These are phyloP conservation scores for Drosophila arizonae DNA, from an alignment of 1,140 invertebrate species.

Conservation along the genomic window DNA sequence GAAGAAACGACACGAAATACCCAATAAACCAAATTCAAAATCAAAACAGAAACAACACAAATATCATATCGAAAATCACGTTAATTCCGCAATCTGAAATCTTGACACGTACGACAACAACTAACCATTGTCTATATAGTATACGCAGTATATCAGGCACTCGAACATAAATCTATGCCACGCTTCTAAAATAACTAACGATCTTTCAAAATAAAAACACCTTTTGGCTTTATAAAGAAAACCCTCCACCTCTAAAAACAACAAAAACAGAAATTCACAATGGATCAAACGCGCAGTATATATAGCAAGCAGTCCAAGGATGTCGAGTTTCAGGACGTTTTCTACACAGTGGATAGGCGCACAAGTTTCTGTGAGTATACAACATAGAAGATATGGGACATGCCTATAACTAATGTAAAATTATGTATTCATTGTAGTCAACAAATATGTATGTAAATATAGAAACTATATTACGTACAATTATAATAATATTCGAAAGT, in stretches of 20 bases:
- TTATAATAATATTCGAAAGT: no score
- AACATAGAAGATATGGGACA: background rate
- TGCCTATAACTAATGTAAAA: background rate
- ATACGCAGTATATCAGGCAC: background rate
- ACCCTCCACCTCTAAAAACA: no score
- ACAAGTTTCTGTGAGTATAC: slow-evolving; percentile 71
- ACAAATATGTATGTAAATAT: no score
- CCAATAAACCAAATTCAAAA: slow-evolving; percentile 17
- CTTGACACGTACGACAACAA: slow-evolving; percentile 54
- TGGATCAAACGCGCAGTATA: slow-evolving; percentile 66
- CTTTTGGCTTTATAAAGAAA: no score
- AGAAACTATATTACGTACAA: no score
- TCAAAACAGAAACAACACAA: slow-evolving; percentile 23
- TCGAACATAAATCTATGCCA: slow-evolving; percentile 13
- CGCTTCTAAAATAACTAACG: slow-evolving; percentile 13
- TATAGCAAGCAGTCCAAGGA: slow-evolving; percentile 72
- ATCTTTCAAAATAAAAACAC: slow-evolving; percentile 3
- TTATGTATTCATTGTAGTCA: background rate
- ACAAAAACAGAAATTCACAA: slow-evolving; percentile 19
- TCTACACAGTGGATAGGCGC: slow-evolving; percentile 71
- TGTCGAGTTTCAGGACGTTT: slow-evolving; percentile 82
- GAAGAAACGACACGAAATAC: background rate
- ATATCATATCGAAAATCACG: slow-evolving; percentile 31
- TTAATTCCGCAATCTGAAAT: slow-evolving; percentile 67
- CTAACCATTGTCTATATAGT: slow-evolving; percentile 8